Percentiles rank a stretch among this genome's conserved stretches.
Evolutionary conservation across 2,113 vertebrate species (phyloP).

Genomic region (Bos javanicus): DNA sequence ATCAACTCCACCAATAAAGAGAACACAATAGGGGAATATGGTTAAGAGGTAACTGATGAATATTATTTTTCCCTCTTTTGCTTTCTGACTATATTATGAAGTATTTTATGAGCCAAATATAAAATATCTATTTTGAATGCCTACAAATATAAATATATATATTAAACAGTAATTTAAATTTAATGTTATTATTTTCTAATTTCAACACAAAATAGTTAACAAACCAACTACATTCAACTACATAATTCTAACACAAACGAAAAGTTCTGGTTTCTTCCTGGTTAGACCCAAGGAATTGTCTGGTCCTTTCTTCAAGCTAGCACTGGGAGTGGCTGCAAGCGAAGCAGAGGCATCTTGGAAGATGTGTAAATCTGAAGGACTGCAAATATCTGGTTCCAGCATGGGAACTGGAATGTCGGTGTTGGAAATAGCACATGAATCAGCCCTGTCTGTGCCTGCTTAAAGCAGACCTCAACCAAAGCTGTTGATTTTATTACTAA

Average conservation of each 20-base stretch:
- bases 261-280: not conserved
- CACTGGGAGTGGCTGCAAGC: not conserved
- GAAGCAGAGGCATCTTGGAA: not conserved
- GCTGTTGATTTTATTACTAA: not conserved
- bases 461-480: not conserved
- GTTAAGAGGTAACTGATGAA: not conserved
- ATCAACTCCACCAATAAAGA: not conserved
- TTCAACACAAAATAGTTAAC: not conserved
- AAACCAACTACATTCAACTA: not conserved
- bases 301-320: not conserved
- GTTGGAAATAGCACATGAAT: not conserved
- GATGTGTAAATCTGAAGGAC: not conserved
- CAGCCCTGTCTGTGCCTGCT: not conserved
- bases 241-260: not conserved
- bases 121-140: not conserved
- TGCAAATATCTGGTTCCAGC: not conserved
- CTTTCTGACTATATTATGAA: constrained; percentile 13
- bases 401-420: not conserved
- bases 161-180: not conserved
- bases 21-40: not conserved
- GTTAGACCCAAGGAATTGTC: not conserved
- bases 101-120: not conserved
- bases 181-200: not conserved
- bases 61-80: not conserved
- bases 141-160: not conserved